Percentiles rank a stretch among this genome's conserved stretches.
These are phyloP conservation scores for Drosophila sp. DNA, from an alignment of 1,140 invertebrate genomes.

Conservation along the genomic window DNA sequence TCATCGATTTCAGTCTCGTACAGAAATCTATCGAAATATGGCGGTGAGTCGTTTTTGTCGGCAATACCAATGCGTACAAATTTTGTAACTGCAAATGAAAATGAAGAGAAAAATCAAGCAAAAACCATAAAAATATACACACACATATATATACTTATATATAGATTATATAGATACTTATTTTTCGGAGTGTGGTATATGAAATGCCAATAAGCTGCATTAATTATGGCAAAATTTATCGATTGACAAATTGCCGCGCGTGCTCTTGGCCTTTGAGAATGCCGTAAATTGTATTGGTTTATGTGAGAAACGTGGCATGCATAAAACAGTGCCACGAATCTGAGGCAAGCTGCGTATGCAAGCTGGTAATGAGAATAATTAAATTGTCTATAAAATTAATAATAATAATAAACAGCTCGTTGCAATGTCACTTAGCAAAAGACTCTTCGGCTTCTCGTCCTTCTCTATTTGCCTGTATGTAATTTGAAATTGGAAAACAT, in stretches of 20 bases:
- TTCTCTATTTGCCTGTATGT: not conserved
- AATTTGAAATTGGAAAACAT: constrained; percentile 44
- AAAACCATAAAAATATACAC: constrained; percentile 48
- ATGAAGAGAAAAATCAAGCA: constrained; percentile 27
- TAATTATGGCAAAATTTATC: constrained; percentile 80
- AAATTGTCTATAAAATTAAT: constrained; percentile 50
- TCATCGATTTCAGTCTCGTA: constrained; percentile 90
- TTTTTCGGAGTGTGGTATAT: constrained; percentile 55
- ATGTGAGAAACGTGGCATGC: constrained; percentile 74
- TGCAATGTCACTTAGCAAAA: constrained; percentile 10
- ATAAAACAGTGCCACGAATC: constrained; percentile 49
- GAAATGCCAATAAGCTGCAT: constrained; percentile 80
- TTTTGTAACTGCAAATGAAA: constrained; percentile 85
- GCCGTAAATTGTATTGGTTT: constrained; percentile 70
- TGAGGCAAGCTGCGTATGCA: not conserved
- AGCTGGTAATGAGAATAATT: constrained; percentile 52
- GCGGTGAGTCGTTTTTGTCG: constrained; percentile 89
- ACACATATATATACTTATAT: constrained; percentile 35
- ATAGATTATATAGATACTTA: constrained; percentile 5
- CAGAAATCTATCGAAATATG: constrained; percentile 89
- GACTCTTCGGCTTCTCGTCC: not conserved
- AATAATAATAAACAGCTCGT: constrained; percentile 37
- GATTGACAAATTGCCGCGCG: constrained; percentile 79
- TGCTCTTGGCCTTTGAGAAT: constrained; percentile 49
- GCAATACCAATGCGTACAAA: constrained; percentile 86